A percentile compares a stretch with the other conserved stretches of the same genome.
These are phyloP conservation scores for Pollicipes pollicipes DNA, from an alignment of 1,140 invertebrate genomes.

Conservation along the genomic window DNA sequence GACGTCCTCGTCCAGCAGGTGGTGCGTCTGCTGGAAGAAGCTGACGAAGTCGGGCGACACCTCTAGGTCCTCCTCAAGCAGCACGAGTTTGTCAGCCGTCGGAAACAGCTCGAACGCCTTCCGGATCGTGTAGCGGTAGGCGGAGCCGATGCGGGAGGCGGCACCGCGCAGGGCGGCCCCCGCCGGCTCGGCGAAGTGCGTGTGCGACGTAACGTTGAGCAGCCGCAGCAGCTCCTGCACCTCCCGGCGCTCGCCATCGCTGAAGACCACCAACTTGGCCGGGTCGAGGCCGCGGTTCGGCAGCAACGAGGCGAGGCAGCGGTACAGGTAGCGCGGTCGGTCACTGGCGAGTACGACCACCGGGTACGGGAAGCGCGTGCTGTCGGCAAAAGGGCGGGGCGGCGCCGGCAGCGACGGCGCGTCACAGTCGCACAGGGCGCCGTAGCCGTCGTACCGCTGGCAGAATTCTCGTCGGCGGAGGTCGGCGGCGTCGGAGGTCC, in stretches of 20 bases:
- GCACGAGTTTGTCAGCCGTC: neutral
- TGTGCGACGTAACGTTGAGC: neutral
- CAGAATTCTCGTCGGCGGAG: neutral
- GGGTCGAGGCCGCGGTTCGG: neutral
- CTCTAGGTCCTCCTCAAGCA: neutral
- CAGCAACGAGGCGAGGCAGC: neutral
- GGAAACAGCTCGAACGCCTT: neutral
- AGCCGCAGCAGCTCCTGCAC: neutral
- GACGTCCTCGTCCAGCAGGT: neutral
- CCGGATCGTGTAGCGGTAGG: neutral
- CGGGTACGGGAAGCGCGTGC: neutral
- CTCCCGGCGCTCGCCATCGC: neutral
- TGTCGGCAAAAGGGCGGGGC: neutral
- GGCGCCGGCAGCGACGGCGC: too few relatives aligned
- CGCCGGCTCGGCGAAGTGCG: too few relatives aligned
- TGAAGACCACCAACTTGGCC: neutral
- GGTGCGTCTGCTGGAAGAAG: neutral
- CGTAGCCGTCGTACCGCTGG: neutral
- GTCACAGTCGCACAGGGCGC: neutral
- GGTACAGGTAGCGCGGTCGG: neutral
- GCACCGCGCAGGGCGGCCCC: too few relatives aligned
- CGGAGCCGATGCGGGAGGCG: neutral
- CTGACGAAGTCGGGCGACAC: neutral
- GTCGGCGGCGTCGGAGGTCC: neutral
- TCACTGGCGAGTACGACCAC: neutral